Evolutionary conservation across 2,113 vertebrate species (phyloP).

Genomic region (Pseudolaguvia tuberculata): DNA sequence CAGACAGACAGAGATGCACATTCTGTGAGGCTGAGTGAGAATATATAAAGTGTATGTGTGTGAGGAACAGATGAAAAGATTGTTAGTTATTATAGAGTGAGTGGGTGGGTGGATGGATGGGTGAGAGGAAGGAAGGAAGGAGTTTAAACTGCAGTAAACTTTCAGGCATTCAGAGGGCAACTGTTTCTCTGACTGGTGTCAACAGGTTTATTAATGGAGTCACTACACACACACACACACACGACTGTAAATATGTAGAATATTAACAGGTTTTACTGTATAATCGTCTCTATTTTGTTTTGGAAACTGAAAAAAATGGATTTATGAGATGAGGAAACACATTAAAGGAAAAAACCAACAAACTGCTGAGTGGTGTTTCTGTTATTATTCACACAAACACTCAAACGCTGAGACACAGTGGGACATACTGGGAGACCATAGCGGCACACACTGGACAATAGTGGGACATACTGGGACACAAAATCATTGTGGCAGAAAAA

Average conservation of each 20-base stretch:
- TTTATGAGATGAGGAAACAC: constrained; percentile 73
- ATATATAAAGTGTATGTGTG: too few species aligned
- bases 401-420: too few species aligned
- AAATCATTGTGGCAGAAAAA: too few species aligned
- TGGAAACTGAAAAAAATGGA: constrained; percentile 73
- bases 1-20: too few species aligned
- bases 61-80: too few species aligned
- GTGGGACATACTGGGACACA: too few species aligned
- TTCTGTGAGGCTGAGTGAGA: too few species aligned
- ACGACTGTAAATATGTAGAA: constrained; percentile 78
- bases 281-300: constrained; percentile 75
- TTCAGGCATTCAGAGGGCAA: not conserved
- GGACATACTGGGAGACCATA: too few species aligned
- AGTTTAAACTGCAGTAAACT: constrained; percentile 3
- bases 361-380: not conserved
- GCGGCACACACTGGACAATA: too few species aligned
- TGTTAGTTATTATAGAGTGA: too few species aligned
- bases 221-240: constrained; percentile 61
- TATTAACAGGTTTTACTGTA: constrained; percentile 77
- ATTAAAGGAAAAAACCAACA: constrained; percentile 60
- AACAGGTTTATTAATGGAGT: constrained; percentile 38
- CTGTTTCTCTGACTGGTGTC: not conserved
- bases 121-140: not conserved
- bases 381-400: not conserved
- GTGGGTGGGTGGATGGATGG: not conserved